Percentiles rank a stretch among this genome's conserved stretches.
phyloP scores from a whole-genome alignment of 2,888 invertebrate species.

The Helleia helle region DNA sequence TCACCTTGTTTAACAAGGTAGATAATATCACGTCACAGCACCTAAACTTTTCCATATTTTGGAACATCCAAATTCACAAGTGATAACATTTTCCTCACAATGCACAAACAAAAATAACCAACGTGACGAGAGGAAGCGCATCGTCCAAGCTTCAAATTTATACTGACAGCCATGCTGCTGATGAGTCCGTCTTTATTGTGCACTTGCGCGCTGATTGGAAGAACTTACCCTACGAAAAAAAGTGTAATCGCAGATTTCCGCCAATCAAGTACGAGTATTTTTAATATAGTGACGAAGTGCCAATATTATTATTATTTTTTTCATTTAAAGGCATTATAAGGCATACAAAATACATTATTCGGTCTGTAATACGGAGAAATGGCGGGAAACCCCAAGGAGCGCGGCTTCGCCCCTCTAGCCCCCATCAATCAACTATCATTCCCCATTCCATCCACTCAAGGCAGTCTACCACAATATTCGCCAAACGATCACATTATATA shows the following conservation, averaged over 20 bases:
- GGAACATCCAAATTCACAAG: conserved; percentile 66
- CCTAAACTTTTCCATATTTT: conserved; percentile 71
- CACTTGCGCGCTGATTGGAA: conserved; percentile 79
- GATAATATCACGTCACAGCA: conserved; percentile 67
- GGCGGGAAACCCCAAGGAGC: too few relatives aligned
- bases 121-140: conserved; percentile 87
- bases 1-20: conserved; percentile 47
- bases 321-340: too few relatives aligned
- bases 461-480: too few relatives aligned
- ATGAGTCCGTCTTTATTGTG: conserved; percentile 88
- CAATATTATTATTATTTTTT: too few relatives aligned
- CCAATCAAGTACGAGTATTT: conserved; percentile 48
- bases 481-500: too few relatives aligned
- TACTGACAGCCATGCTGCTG: conserved; percentile 97
- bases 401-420: too few relatives aligned
- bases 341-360: too few relatives aligned
- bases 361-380: too few relatives aligned
- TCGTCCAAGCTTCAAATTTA: conserved; percentile 93
- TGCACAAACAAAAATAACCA: conserved; percentile 73
- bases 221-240: conserved; percentile 47
- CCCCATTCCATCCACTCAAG: too few relatives aligned
- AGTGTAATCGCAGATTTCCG: conserved; percentile 29
- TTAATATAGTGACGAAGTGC: conserved; percentile 45
- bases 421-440: too few relatives aligned
- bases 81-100: conserved; percentile 69